These are phyloP conservation scores for Zingel zingel DNA, from an alignment of 2,113 vertebrate species.

Conservation along the genomic window DNA sequence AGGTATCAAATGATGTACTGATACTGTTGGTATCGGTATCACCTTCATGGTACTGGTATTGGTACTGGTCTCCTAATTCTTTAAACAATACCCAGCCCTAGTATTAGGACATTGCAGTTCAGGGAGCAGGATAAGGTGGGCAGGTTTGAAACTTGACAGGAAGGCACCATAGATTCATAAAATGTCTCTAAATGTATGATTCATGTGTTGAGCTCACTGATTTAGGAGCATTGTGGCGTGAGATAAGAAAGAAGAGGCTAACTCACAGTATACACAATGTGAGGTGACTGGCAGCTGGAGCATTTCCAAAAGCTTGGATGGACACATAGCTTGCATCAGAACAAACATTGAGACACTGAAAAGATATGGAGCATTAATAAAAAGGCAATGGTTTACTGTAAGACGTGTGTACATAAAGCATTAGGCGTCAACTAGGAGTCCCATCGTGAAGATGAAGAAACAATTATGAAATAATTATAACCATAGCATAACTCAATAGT, in stretches of 20 bases:
- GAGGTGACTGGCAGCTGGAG: constrained; percentile 16
- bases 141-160: not conserved
- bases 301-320: not conserved
- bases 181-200: not conserved
- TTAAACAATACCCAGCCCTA: too few relatives aligned
- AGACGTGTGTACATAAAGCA: constrained; percentile 1
- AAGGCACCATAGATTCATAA: not conserved
- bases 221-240: not conserved
- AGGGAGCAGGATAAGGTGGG: not conserved
- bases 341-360: not conserved
- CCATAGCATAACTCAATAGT: constrained; percentile 15
- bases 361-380: not conserved
- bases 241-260: constrained; percentile 8
- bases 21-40: too few relatives aligned
- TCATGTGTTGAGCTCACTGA: not conserved
- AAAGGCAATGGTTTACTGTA: constrained; percentile 1
- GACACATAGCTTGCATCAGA: not conserved
- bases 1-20: too few relatives aligned
- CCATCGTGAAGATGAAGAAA: constrained; percentile 28
- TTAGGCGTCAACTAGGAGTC: constrained; percentile 7
- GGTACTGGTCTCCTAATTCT: too few relatives aligned
- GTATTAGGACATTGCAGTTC: not conserved
- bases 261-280: constrained; percentile 1
- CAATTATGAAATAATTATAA: constrained; percentile 32
- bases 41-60: too few relatives aligned